These are phyloP conservation scores for Tauraco hartlaubi DNA, from an alignment of 2,797 vertebrate genomes.

Conservation along the genomic window DNA sequence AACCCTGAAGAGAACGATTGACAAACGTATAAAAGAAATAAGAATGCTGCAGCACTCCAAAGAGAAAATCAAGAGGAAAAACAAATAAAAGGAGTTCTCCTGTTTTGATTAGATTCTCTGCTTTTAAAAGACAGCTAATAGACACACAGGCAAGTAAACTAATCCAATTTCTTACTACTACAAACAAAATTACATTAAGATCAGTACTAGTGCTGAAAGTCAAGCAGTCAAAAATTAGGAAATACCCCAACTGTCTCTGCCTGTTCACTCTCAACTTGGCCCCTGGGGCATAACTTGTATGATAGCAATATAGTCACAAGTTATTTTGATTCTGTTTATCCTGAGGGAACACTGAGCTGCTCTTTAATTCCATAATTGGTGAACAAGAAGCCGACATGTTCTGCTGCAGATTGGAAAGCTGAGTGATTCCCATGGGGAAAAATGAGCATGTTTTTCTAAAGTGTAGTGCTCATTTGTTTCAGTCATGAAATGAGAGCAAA, in stretches of 20 bases:
- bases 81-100: background rate
- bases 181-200: background rate
- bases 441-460: background rate
- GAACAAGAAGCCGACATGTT: background rate
- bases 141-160: background rate
- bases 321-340: background rate
- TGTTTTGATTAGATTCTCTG: background rate
- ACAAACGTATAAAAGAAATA: background rate
- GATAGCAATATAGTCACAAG: background rate
- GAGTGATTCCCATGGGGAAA: background rate
- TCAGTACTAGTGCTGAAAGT: background rate
- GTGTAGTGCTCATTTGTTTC: background rate
- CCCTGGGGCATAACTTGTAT: background rate
- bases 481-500: background rate
- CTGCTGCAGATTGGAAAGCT: background rate
- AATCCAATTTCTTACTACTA: background rate
- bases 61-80: background rate
- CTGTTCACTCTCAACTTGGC: background rate
- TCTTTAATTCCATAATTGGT: slow-evolving; percentile 10
- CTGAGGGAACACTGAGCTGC: background rate
- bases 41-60: background rate
- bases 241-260: background rate
- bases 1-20: background rate
- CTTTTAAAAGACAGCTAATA: background rate
- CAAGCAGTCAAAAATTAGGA: slow-evolving; percentile 10